Conservation (phyloP, 2,888 invertebrate genomes). For the Cryptops parisi region DNA sequence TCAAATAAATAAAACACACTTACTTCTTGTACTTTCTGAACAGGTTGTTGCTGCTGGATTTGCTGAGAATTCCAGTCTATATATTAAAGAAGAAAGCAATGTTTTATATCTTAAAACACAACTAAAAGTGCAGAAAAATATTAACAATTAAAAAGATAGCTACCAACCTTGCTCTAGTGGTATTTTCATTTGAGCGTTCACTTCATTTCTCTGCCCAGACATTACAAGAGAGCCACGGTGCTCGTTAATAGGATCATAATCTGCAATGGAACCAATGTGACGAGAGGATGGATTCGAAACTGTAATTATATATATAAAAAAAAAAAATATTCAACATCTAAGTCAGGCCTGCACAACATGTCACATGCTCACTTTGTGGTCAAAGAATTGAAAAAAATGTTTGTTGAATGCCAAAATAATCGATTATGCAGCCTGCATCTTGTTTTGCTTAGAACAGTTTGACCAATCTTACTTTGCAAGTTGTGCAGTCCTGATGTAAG, state of each 20-base stretch:
- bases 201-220: slow-evolving; percentile 3
- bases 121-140: too few relatives aligned
- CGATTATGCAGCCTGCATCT: too few relatives aligned
- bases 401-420: too few relatives aligned
- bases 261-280: slow-evolving; percentile 77
- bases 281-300: slow-evolving; percentile 43
- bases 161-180: neutral
- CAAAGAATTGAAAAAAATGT: too few relatives aligned
- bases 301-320: slow-evolving; percentile 26
- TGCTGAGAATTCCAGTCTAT: neutral
- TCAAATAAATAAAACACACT: too few relatives aligned
- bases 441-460: too few relatives aligned
- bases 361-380: too few relatives aligned
- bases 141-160: too few relatives aligned
- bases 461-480: too few relatives aligned
- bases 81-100: neutral
- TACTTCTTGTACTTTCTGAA: neutral
- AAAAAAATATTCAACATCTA: neutral
- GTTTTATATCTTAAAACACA: neutral
- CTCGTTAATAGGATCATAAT: slow-evolving; percentile 87
- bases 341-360: too few relatives aligned
- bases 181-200: neutral
- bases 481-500: too few relatives aligned
- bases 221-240: slow-evolving; percentile 55
- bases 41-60: neutral